Base-by-base conservation (phyloP, 2,888 invertebrate species). In the Acanthopleura granulata region DNA sequence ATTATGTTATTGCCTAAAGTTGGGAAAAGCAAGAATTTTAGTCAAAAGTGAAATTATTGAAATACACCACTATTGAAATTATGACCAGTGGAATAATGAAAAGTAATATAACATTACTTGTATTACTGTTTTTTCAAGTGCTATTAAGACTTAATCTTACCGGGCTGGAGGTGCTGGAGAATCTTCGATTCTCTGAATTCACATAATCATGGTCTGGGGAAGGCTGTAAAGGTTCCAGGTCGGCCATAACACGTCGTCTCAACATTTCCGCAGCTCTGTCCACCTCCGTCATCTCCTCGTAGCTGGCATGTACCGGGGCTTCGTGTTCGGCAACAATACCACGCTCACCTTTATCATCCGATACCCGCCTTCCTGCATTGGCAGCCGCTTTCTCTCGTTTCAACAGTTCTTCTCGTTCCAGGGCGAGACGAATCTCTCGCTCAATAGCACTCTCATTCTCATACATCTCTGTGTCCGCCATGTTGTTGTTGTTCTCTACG, bases 381-480 rank as follows among this genome's bases (percentile, higher is more conserved):
- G 16, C 15, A 25, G 22, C 29, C 14, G 6, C 27, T 62, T 86
- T 83, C 76, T 88, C 88, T 22, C 79, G 80, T 62, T 79, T 76
- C 57, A 87, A 75, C 79, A 85, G 83, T 62, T 85, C 84, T 74
- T 88, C 89, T 18, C 88, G 77, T 75, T 88, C 87, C 74, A 82
- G 83, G 22, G 88, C 87, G 22, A 86, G 78, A 12, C 88, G 85
- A 73, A 89, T 89, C 77, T 89, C 89, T 9, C 86, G 80, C 74
- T 87, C 89, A 29, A 88, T 86, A 72, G 87, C 87, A 82, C 88
- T 88, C 77, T 88, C 88, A 72, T 81, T 81, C 11, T 81, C 81
- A 51, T 80, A 18, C 16, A 49, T 51, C 11, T 70, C 18, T 15
- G 72, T 79, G 15, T 79, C 78, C 14, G 81, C 80, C 81, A 81